phyloP scores from a whole-genome alignment of 2,113 vertebrate genomes.

The Hemichromis elongatus region DNA sequence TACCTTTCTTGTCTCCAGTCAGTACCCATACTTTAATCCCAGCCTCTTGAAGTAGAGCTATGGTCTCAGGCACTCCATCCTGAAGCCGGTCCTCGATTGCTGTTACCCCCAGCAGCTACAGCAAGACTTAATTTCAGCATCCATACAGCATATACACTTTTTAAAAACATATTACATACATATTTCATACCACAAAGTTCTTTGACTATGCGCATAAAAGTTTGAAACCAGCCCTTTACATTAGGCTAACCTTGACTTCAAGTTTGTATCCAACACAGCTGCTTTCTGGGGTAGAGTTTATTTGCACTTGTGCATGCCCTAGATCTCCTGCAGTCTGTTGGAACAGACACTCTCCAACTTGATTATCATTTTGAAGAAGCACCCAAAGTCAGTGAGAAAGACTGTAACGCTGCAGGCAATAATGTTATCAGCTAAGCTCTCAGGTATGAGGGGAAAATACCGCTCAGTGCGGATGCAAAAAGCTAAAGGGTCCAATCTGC shows the following conservation, averaged over 20 bases:
- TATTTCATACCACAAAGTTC: background rate
- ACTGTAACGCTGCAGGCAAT: background rate
- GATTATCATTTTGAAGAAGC: background rate
- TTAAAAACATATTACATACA: background rate
- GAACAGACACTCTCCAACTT: background rate
- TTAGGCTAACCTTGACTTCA: background rate
- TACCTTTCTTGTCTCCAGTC: conserved; percentile 95
- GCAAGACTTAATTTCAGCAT: background rate
- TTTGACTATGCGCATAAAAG: background rate
- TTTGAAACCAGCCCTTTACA: background rate
- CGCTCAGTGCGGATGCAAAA: background rate
- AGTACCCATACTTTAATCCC: conserved; percentile 92
- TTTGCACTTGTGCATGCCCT: background rate
- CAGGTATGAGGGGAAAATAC: background rate
- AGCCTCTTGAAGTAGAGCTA: conserved; percentile 79
- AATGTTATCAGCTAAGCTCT: background rate
- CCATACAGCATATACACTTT: background rate
- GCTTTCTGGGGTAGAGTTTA: background rate
- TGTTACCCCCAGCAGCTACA: conserved; percentile 86
- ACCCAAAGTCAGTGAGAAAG: background rate
- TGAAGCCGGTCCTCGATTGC: conserved; percentile 93
- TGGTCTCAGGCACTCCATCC: conserved; percentile 84
- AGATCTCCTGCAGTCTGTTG: background rate
- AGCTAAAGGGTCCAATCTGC: background rate
- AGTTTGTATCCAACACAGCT: background rate